A percentile compares a stretch with the other conserved stretches of the same genome.
Conservation (phyloP, 1,140 invertebrate species). For the Drosophila lini region DNA sequence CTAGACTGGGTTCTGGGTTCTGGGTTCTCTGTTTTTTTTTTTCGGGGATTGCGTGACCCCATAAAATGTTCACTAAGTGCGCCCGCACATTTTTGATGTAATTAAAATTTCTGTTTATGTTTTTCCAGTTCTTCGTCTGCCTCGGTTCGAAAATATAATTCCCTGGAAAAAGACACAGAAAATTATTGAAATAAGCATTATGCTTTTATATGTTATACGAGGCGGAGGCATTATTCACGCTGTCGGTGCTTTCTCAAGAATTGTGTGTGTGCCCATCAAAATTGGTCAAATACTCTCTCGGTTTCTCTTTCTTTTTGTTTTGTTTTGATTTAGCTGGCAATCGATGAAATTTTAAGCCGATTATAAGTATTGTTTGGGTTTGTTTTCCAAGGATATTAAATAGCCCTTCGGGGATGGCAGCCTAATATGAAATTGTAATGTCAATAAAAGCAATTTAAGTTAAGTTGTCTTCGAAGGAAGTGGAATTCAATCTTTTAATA, state of each 20-base stretch:
- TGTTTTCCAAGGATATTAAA: background rate
- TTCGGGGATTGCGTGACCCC: conserved; percentile 60
- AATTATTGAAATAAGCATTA: conserved; percentile 74
- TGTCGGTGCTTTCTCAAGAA: conserved; percentile 62
- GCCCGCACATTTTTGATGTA: conserved; percentile 79
- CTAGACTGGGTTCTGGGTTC: conserved; percentile 9
- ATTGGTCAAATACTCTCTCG: background rate
- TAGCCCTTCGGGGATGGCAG: background rate
- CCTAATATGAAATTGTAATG: too few relatives aligned
- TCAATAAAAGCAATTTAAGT: background rate
- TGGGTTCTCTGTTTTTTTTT: background rate
- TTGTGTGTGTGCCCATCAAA: conserved; percentile 11
- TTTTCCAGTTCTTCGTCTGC: conserved; percentile 25
- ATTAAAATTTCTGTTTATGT: conserved; percentile 83
- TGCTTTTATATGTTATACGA: conserved; percentile 35
- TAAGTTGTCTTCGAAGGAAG: background rate
- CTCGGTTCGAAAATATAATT: conserved; percentile 45
- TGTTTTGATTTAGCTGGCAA: conserved; percentile 15
- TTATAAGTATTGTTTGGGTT: background rate
- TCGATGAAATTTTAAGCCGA: background rate
- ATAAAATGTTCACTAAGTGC: conserved; percentile 78
- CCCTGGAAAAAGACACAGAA: conserved; percentile 57
- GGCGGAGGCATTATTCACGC: conserved; percentile 64
- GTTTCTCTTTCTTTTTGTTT: background rate
- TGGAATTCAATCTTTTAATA: background rate